These are phyloP conservation scores for Beris morrisii DNA, from an alignment of 2,888 invertebrate genomes.

Conservation along the genomic window DNA sequence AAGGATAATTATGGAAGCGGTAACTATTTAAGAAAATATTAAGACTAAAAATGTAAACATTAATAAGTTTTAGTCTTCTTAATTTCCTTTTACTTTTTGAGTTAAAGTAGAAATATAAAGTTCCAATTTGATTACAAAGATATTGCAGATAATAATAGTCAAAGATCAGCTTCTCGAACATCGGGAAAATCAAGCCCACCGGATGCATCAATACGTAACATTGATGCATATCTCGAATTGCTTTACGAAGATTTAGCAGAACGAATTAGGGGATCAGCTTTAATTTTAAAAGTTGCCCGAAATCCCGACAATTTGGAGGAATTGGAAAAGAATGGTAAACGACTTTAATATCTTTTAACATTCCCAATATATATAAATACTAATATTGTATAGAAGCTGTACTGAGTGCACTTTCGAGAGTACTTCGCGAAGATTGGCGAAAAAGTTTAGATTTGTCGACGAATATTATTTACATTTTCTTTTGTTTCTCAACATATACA, in stretches of 20 bases:
- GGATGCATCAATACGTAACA: constrained; percentile 75
- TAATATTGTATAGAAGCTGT: constrained; percentile 73
- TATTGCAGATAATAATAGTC: constrained; percentile 50
- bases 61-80: no score
- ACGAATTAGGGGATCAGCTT: constrained; percentile 88
- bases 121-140: constrained; percentile 40
- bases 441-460: constrained; percentile 94
- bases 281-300: constrained; percentile 88
- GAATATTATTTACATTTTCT: constrained; percentile 95
- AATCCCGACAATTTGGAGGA: constrained; percentile 93
- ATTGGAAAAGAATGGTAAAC: constrained; percentile 86
- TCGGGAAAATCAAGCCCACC: constrained; percentile 50
- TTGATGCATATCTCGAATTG: constrained; percentile 93
- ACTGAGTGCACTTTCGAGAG: constrained; percentile 91
- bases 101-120: constrained; percentile 20
- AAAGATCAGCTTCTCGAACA: constrained; percentile 45
- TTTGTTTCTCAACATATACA: constrained; percentile 94
- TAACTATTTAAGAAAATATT: constrained; percentile 36
- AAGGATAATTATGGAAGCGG: constrained; percentile 59
- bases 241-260: constrained; percentile 93
- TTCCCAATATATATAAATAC: neutral
- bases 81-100: constrained; percentile 1
- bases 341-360: neutral
- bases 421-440: constrained; percentile 96
- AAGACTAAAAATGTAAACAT: neutral